Conservation (phyloP, 2,797 vertebrate genomes). For the Dicrostonyx torquatus region DNA sequence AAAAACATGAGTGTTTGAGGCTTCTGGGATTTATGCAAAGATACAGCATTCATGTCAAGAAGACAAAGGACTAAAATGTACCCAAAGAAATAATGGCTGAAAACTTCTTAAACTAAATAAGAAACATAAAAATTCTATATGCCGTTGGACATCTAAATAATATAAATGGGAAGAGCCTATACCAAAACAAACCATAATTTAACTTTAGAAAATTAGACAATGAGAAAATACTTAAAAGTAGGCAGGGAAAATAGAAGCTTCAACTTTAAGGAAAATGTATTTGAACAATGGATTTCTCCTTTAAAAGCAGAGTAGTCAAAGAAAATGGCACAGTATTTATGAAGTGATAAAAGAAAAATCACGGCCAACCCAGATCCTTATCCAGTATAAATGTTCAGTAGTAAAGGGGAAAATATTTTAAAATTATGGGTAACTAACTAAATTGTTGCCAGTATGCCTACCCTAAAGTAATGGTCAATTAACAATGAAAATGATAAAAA, state of each 20-base stretch:
- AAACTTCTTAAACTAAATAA: neutral
- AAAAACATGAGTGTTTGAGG: neutral
- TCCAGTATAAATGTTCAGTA: neutral
- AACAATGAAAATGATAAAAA: neutral
- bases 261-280: neutral
- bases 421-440: neutral
- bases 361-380: neutral
- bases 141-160: neutral
- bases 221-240: neutral
- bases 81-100: neutral
- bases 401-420: neutral
- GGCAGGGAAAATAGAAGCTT: neutral
- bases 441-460: neutral
- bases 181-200: neutral
- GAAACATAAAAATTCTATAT: neutral
- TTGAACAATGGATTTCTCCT: neutral
- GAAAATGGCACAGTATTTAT: neutral
- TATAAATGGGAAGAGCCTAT: neutral
- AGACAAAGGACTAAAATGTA: neutral
- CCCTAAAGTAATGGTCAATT: neutral
- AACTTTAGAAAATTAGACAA: neutral
- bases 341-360: neutral
- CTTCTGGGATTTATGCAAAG: neutral
- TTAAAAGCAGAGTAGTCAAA: neutral
- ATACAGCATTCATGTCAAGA: neutral